Evolutionary conservation across 2,797 vertebrate species (phyloP).

Genomic region (Neosalanx taihuensis): DNA sequence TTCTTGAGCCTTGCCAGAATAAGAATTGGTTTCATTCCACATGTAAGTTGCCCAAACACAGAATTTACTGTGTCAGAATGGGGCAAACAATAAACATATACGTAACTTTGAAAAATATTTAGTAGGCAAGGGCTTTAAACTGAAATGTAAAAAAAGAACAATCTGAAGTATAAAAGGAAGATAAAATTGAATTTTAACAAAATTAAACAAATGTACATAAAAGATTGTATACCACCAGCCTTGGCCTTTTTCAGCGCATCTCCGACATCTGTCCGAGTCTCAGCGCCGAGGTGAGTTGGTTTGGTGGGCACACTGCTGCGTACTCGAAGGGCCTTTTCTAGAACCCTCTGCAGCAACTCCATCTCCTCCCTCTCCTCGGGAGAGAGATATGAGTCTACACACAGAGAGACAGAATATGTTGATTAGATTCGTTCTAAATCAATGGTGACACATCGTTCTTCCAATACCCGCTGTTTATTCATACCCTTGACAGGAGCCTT

Average conservation of each 20-base stretch:
- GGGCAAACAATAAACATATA: no score
- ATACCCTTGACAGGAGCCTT: constrained; percentile 53
- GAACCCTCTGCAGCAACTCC: constrained; percentile 66
- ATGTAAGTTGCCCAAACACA: no score
- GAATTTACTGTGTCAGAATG: no score
- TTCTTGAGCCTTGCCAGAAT: constrained; percentile 7
- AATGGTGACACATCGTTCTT: not conserved
- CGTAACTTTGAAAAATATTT: no score
- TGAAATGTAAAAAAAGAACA: no score
- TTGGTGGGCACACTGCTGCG: constrained; percentile 49
- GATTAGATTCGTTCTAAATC: constrained; percentile 1
- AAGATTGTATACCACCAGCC: constrained; percentile 19
- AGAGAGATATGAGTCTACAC: constrained; percentile 43
- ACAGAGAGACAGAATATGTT: constrained; percentile 19
- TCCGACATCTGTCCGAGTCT: constrained; percentile 23
- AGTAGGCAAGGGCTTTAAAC: no score
- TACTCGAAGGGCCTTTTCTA: constrained; percentile 69
- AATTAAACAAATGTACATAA: no score
- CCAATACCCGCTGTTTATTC: not conserved
- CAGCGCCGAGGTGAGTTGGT: constrained; percentile 26
- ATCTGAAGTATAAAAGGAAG: no score
- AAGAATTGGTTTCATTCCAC: no score
- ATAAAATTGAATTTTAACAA: no score
- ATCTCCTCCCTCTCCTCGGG: constrained; percentile 65
- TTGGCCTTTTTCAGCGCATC: not conserved